Conservation (phyloP, 2,797 vertebrate genomes). For the Cygnus olor region DNA sequence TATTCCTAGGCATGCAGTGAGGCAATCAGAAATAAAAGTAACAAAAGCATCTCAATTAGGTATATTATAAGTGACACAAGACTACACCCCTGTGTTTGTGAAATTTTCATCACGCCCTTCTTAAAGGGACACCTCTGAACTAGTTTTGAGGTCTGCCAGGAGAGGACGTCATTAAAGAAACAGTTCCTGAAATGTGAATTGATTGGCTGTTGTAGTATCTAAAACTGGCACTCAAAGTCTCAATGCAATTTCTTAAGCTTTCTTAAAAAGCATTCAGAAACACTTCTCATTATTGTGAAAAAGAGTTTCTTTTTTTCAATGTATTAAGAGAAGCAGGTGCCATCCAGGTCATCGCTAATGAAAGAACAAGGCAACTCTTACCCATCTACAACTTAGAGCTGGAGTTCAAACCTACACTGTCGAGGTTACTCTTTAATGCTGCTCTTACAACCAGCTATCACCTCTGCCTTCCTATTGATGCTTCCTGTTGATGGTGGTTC, state of each 20-base stretch:
- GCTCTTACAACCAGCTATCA: neutral
- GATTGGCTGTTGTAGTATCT: neutral
- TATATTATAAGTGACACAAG: neutral
- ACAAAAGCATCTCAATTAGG: neutral
- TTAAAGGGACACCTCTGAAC: neutral
- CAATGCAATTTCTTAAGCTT: neutral
- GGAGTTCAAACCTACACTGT: neutral
- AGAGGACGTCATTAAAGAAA: neutral
- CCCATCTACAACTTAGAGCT: neutral
- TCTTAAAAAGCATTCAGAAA: neutral
- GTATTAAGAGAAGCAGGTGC: neutral
- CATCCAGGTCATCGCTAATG: neutral
- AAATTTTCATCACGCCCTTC: neutral
- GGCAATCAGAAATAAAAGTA: neutral
- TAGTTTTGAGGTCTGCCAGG: neutral
- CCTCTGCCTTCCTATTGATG: neutral
- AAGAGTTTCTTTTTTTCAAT: neutral
- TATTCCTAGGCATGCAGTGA: neutral
- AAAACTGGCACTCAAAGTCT: neutral
- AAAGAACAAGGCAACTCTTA: neutral
- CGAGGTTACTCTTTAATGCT: neutral
- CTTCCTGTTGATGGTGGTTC: rapidly evolving
- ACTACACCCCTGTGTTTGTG: neutral
- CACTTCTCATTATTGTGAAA: neutral
- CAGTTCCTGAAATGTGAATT: neutral